These are phyloP conservation scores for Cryptocephalus primarius DNA, from an alignment of 2,888 invertebrate genomes.

Conservation along the genomic window DNA sequence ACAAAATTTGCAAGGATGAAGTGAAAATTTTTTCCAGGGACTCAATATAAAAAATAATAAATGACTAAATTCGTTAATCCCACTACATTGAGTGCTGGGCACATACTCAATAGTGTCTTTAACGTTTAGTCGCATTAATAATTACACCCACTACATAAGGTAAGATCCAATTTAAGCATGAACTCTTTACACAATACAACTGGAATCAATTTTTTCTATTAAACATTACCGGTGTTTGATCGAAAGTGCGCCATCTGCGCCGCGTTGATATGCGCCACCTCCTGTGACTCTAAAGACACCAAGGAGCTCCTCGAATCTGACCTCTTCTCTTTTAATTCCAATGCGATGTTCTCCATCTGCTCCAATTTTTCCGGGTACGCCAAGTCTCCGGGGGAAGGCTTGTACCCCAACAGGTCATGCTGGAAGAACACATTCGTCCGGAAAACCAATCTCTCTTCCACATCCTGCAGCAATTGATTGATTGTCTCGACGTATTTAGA, in stretches of 20 bases:
- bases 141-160: too few relatives aligned
- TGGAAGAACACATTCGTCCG: constrained; percentile 89
- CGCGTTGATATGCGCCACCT: constrained; percentile 54
- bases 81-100: too few relatives aligned
- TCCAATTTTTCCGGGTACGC: constrained; percentile 96
- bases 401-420: constrained; percentile 78
- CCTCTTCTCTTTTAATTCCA: constrained; percentile 34
- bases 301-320: constrained; percentile 61
- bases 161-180: neutral
- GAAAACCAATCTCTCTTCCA: constrained; percentile 92
- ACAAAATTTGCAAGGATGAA: neutral
- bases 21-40: neutral
- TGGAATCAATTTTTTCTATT: too few relatives aligned
- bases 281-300: constrained; percentile 59
- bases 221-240: constrained; percentile 34
- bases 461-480: constrained; percentile 80
- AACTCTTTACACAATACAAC: neutral
- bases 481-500: constrained; percentile 45
- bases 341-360: constrained; percentile 75
- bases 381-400: constrained; percentile 88
- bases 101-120: too few relatives aligned
- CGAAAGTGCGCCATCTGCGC: constrained; percentile 34
- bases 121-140: too few relatives aligned
- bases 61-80: too few relatives aligned
- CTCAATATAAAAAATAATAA: too few relatives aligned